phyloP scores from a whole-genome alignment of 2,797 vertebrate genomes.

The Craterocephalus amniculus region DNA sequence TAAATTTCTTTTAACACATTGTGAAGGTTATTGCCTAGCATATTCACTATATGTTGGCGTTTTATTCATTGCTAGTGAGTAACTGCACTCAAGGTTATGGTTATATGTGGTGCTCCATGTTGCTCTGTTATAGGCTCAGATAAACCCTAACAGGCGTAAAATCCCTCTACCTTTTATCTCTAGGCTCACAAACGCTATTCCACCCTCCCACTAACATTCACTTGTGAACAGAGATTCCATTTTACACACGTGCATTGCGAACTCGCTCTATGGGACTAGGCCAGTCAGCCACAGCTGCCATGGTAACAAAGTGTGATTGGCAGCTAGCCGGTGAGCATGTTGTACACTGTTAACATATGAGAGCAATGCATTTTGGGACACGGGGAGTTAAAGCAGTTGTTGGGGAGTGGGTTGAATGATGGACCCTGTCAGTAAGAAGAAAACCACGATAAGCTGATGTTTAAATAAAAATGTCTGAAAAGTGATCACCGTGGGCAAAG shows the following conservation, averaged over 20 bases:
- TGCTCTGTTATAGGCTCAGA: slow-evolving; percentile 24
- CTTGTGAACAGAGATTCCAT: slow-evolving; percentile 49
- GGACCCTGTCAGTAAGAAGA: not conserved
- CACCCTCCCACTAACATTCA: slow-evolving; percentile 9
- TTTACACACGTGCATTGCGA: slow-evolving; percentile 33
- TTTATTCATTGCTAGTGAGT: not conserved
- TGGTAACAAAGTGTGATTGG: slow-evolving; percentile 66
- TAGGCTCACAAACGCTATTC: slow-evolving; percentile 17
- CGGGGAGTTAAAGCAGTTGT: slow-evolving; percentile 14
- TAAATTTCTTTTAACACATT: not conserved
- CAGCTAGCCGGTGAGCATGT: slow-evolving; percentile 49
- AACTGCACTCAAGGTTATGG: slow-evolving; percentile 6
- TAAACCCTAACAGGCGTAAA: slow-evolving; percentile 54
- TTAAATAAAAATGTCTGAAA: not conserved
- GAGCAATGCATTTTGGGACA: slow-evolving; percentile 39
- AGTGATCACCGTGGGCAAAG: not conserved
- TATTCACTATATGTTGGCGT: not conserved
- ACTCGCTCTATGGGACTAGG: slow-evolving; percentile 48
- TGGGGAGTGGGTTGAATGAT: not conserved
- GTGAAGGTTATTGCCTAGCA: not conserved
- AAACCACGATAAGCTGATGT: not conserved
- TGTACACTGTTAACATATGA: slow-evolving; percentile 31
- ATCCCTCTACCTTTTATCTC: slow-evolving; percentile 56
- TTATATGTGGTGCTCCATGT: slow-evolving; percentile 29
- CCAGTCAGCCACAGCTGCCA: slow-evolving; percentile 58